Conservation (phyloP, 2,113 vertebrate species). For the Gambusia affinis region DNA sequence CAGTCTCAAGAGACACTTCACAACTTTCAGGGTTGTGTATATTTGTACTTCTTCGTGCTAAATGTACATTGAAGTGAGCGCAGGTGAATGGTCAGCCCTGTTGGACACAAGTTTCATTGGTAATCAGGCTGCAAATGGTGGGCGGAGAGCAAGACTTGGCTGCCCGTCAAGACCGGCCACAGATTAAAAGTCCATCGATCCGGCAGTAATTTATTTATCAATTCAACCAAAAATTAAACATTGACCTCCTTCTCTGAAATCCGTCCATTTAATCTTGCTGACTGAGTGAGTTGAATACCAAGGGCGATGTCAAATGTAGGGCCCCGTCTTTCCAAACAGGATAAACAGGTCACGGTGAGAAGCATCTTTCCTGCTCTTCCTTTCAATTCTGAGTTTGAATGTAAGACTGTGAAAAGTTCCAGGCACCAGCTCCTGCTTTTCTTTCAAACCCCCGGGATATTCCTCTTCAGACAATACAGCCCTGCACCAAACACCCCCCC, state of each 20-base stretch:
- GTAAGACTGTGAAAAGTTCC: slow-evolving; percentile 42
- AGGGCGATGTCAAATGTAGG: slow-evolving; percentile 19
- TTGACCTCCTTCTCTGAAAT: slow-evolving; percentile 63
- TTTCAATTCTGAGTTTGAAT: slow-evolving; percentile 31
- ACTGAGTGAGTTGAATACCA: slow-evolving; percentile 56
- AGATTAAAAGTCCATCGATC: slow-evolving; percentile 78
- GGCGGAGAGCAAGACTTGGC: slow-evolving; percentile 48
- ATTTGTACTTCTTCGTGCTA: neutral
- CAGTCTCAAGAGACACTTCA: neutral
- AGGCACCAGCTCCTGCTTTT: slow-evolving; percentile 37
- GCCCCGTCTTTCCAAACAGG: slow-evolving; percentile 31
- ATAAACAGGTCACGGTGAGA: slow-evolving; percentile 22
- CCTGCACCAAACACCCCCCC: slow-evolving; percentile 22
- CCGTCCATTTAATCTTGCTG: slow-evolving; percentile 54
- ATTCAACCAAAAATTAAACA: slow-evolving; percentile 76
- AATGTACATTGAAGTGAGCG: neutral
- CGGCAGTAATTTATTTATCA: slow-evolving; percentile 74
- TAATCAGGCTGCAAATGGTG: slow-evolving; percentile 47
- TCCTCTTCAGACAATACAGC: slow-evolving; percentile 53
- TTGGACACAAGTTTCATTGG: slow-evolving; percentile 49
- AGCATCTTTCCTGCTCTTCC: slow-evolving; percentile 22
- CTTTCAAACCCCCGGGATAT: slow-evolving; percentile 52
- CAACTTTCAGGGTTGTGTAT: neutral
- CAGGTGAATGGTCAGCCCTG: slow-evolving; percentile 15
- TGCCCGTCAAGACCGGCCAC: slow-evolving; percentile 38